Evolutionary conservation across 1,140 invertebrate genomes (phyloP).

Genomic region (Atta texana): DNA sequence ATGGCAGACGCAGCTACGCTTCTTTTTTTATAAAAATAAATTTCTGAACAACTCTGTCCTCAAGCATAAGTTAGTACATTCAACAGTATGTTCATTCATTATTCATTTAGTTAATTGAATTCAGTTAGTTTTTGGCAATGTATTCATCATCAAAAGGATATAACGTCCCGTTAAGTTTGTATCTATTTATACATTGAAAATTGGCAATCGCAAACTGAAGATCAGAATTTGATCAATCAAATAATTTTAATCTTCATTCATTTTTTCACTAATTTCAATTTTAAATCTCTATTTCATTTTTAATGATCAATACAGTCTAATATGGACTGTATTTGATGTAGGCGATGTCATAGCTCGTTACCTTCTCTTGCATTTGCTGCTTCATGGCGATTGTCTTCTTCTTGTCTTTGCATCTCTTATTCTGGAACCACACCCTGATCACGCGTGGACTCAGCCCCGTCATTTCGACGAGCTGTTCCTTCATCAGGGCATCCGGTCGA

Average conservation of each 20-base stretch:
- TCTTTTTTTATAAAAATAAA: too few species aligned
- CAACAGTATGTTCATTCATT: background rate
- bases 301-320: background rate
- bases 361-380: conserved; percentile 99
- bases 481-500: conserved; percentile 99
- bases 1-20: background rate
- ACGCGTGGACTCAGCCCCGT: conserved; percentile 97
- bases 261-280: background rate
- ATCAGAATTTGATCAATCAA: background rate
- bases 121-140: background rate
- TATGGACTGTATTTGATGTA: background rate
- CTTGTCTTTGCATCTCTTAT: conserved; percentile 99
- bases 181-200: background rate
- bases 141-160: background rate
- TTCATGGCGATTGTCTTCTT: conserved; percentile 98
- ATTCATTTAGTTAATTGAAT: background rate
- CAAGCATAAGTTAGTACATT: background rate
- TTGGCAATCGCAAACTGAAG: background rate
- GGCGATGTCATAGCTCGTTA: conserved; percentile 82
- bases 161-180: background rate
- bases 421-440: conserved; percentile 99
- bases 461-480: conserved; percentile 99
- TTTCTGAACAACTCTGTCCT: background rate
- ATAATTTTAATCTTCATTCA: background rate
- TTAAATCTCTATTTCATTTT: background rate